Conservation (phyloP, 2,113 vertebrate species). For the Cryptoleucopteryx plumbea region DNA sequence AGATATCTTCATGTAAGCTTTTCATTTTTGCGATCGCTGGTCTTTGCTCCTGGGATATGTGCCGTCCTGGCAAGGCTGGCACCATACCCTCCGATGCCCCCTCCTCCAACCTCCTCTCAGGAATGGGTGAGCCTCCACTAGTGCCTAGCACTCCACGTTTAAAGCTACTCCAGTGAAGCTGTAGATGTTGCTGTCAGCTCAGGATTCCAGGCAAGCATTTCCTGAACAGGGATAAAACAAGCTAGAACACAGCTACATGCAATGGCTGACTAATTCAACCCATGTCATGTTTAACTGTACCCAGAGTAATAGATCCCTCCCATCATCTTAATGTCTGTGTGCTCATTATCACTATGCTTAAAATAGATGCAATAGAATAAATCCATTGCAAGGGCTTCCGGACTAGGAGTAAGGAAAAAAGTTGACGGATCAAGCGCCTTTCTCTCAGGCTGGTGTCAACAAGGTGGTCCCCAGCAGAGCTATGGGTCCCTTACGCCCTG, state of each 20-base stretch:
- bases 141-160: constrained; percentile 72
- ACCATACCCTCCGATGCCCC: constrained; percentile 36
- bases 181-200: constrained; percentile 64
- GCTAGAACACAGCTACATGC: constrained; percentile 16
- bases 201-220: constrained; percentile 52
- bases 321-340: background rate
- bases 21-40: background rate
- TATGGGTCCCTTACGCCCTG: constrained; percentile 27
- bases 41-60: constrained; percentile 38
- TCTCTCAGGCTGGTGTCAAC: constrained; percentile 59
- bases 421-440: constrained; percentile 38
- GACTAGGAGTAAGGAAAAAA: constrained; percentile 4
- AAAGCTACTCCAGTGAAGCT: constrained; percentile 64
- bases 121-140: constrained; percentile 69
- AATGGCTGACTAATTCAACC: constrained; percentile 49
- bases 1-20: background rate
- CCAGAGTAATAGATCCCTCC: constrained; percentile 17
- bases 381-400: constrained; percentile 56
- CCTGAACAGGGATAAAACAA: constrained; percentile 43
- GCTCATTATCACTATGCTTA: background rate
- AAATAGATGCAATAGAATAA: constrained; percentile 29
- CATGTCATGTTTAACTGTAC: constrained; percentile 8
- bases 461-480: constrained; percentile 54
- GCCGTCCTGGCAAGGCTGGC: background rate
- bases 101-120: constrained; percentile 62